Percentiles rank a stretch among this genome's conserved stretches.
Conservation (phyloP, 2,797 vertebrate species). For the Spea hammondii region DNA sequence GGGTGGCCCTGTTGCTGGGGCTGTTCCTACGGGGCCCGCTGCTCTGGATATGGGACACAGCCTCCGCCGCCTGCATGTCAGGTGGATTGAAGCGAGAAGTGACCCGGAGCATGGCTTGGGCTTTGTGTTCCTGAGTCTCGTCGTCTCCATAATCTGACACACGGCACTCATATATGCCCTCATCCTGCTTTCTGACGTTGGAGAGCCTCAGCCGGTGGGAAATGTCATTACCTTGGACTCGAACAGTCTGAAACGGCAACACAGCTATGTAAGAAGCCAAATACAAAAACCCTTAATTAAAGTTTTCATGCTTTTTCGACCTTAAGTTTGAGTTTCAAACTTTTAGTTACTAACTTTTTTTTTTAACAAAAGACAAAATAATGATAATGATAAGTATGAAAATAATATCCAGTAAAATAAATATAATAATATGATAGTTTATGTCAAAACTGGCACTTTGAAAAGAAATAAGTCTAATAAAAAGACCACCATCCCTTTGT, state of each 20-base stretch:
- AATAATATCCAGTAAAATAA: too few relatives aligned
- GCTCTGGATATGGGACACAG: constrained; percentile 89
- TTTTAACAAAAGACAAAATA: too few relatives aligned
- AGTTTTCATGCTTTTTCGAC: too few relatives aligned
- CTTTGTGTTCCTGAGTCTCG: constrained; percentile 84
- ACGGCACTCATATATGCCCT: constrained; percentile 89
- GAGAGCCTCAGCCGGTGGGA: constrained; percentile 88
- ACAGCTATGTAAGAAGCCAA: not conserved
- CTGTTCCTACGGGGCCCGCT: constrained; percentile 74
- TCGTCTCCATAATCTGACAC: constrained; percentile 87
- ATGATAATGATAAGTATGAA: too few relatives aligned
- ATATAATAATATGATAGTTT: too few relatives aligned
- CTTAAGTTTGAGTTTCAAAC: too few relatives aligned
- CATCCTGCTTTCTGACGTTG: constrained; percentile 81
- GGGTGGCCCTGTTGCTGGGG: constrained; percentile 64
- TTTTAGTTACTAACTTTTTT: too few relatives aligned
- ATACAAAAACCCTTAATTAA: not conserved
- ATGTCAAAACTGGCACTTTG: too few relatives aligned
- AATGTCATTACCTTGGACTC: constrained; percentile 91
- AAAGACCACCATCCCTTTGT: too few relatives aligned
- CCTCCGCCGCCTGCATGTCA: constrained; percentile 86
- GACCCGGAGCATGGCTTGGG: constrained; percentile 80
- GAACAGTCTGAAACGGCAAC: constrained; percentile 75
- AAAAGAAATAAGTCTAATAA: too few relatives aligned
- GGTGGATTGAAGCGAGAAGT: constrained; percentile 70